These are phyloP conservation scores for Drosophila nr. fundita DNA, from an alignment of 2,888 invertebrate species.

Conservation along the genomic window DNA sequence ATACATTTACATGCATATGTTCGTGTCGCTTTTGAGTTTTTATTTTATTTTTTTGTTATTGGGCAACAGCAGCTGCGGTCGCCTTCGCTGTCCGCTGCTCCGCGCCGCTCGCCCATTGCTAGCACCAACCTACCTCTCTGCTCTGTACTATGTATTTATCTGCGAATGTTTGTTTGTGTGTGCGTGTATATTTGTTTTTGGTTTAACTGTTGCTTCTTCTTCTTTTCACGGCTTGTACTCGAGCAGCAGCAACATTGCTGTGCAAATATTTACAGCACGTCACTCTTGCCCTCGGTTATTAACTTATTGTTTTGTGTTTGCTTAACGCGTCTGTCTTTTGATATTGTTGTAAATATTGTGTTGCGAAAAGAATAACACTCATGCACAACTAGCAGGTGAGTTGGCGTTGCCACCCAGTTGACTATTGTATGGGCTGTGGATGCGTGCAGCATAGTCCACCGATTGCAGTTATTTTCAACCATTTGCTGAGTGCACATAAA, in stretches of 20 bases:
- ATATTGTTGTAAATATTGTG: constrained; percentile 41
- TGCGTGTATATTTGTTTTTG: constrained; percentile 21
- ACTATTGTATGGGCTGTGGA: constrained; percentile 3
- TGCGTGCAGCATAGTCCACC: constrained; percentile 22
- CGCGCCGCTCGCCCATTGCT: constrained; percentile 48
- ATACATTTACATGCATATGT: constrained; percentile 34
- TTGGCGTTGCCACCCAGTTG: constrained; percentile 44
- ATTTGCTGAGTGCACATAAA: not conserved
- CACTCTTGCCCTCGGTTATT: constrained; percentile 7
- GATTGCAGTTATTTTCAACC: not conserved
- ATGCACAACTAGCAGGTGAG: constrained; percentile 45
- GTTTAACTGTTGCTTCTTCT: constrained; percentile 62
- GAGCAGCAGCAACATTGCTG: not conserved
- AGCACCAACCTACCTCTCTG: constrained; percentile 18
- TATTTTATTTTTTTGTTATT: constrained; percentile 33
- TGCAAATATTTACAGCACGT: constrained; percentile 5
- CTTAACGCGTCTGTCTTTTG: constrained; percentile 4
- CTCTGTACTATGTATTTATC: constrained; percentile 1
- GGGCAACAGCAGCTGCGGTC: constrained; percentile 23
- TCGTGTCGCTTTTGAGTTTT: constrained; percentile 16
- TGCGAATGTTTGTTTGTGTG: not conserved
- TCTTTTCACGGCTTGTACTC: constrained; percentile 11
- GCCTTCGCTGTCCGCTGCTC: constrained; percentile 29
- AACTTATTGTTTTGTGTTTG: not conserved
- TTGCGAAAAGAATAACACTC: constrained; percentile 44